Conservation (phyloP, 2,888 invertebrate genomes). For the Zelleria hepariella region DNA sequence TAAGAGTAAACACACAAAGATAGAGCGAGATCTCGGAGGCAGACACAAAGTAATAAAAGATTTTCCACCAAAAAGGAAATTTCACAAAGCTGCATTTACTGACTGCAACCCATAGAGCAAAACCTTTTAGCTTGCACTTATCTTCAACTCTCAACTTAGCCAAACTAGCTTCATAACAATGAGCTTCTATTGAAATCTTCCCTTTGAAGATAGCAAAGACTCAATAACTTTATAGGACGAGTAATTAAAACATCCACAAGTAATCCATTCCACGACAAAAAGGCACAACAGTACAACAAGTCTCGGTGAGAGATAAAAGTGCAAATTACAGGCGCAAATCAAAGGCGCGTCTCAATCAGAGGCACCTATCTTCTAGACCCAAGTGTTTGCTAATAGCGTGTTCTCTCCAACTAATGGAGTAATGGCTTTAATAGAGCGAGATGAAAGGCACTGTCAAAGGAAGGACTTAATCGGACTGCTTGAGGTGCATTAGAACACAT, state of each 20-base stretch:
- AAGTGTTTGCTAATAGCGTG: background rate
- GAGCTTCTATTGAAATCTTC: background rate
- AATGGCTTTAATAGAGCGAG: background rate
- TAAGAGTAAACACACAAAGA: no score
- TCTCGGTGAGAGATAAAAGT: background rate
- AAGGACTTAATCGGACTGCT: background rate
- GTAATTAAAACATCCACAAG: background rate
- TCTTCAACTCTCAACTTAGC: background rate
- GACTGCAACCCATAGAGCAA: no score
- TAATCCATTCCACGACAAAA: background rate
- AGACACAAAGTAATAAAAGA: no score
- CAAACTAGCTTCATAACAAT: background rate
- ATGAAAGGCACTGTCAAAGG: background rate
- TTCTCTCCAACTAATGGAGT: background rate
- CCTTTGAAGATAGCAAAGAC: background rate
- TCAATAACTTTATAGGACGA: background rate
- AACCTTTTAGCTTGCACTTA: background rate
- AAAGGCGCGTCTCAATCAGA: background rate
- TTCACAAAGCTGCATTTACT: no score
- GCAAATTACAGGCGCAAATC: background rate
- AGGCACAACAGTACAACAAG: no score
- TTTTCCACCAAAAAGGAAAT: no score
- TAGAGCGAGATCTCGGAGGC: no score
- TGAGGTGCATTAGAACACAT: background rate
- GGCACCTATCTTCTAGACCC: background rate